These are phyloP conservation scores for Pseudorectes ferrugineus DNA, from an alignment of 2,113 vertebrate species.

Conservation along the genomic window DNA sequence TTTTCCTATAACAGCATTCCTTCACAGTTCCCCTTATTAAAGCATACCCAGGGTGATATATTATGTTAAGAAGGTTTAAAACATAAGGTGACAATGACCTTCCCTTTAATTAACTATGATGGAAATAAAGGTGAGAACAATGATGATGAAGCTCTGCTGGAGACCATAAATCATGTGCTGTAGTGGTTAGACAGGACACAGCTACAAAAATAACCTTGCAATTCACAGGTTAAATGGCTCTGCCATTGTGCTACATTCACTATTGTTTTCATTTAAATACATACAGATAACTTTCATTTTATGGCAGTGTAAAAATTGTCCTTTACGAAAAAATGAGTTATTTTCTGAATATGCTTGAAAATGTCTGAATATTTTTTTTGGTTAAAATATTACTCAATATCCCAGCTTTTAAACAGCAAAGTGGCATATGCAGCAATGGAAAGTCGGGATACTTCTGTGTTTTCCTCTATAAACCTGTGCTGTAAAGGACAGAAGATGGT, in stretches of 20 bases:
- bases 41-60: conserved; percentile 86
- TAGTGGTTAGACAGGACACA: conserved; percentile 66
- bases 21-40: conserved; percentile 82
- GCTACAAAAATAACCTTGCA: conserved; percentile 92
- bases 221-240: conserved; percentile 84
- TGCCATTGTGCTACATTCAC: background rate
- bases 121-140: conserved; percentile 96
- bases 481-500: background rate
- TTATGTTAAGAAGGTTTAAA: conserved; percentile 95
- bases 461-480: background rate
- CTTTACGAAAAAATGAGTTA: background rate
- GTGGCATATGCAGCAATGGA: background rate
- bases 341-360: background rate
- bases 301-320: background rate
- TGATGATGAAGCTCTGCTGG: conserved; percentile 87
- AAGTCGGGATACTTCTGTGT: background rate
- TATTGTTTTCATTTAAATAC: conserved; percentile 17
- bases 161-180: conserved; percentile 90
- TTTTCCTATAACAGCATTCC: conserved; percentile 78
- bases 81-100: conserved; percentile 97
- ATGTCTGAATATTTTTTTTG: background rate
- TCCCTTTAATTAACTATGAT: conserved; percentile 99
- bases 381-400: background rate
- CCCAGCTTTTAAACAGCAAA: background rate
- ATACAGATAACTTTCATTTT: background rate